Percentiles rank a stretch among this genome's conserved stretches.
Evolutionary conservation across 2,888 invertebrate species (phyloP).

Genomic region (Girardia tigrina): DNA sequence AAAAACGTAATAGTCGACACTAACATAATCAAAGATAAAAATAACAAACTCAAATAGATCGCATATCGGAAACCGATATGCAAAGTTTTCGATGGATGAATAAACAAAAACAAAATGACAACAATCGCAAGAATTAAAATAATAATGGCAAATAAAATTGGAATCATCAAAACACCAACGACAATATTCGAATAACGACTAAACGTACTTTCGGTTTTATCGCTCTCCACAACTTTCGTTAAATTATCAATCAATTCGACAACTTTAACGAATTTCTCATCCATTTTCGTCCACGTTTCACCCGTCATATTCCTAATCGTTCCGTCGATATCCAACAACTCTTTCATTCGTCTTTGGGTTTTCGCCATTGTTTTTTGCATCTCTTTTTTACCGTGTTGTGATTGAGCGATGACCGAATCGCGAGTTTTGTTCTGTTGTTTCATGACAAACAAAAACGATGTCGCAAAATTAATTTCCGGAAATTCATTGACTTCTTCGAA

Average conservation of each 20-base stretch:
- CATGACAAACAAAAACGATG: slow-evolving; percentile 21
- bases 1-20: slow-evolving; percentile 16
- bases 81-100: background rate
- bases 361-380: slow-evolving; percentile 28
- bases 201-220: background rate
- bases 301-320: slow-evolving; percentile 30
- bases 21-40: background rate
- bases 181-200: background rate
- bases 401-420: slow-evolving; percentile 11
- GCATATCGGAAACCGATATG: background rate
- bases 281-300: slow-evolving; percentile 31
- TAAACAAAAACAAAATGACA: background rate
- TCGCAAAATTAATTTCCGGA: slow-evolving; percentile 16
- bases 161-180: background rate
- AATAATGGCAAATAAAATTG: slow-evolving; percentile 24
- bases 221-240: background rate
- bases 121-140: background rate
- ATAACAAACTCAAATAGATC: slow-evolving; percentile 21
- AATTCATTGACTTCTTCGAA: background rate
- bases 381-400: slow-evolving; percentile 2
- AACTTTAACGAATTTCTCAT: background rate
- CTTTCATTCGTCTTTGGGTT: slow-evolving; percentile 20
- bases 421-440: slow-evolving; percentile 27
- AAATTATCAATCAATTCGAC: slow-evolving; percentile 28
- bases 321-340: slow-evolving; percentile 26